A percentile compares a stretch with the other conserved stretches of the same genome.
phyloP scores from a whole-genome alignment of 2,113 vertebrate species.

The Cheirogaleus medius region DNA sequence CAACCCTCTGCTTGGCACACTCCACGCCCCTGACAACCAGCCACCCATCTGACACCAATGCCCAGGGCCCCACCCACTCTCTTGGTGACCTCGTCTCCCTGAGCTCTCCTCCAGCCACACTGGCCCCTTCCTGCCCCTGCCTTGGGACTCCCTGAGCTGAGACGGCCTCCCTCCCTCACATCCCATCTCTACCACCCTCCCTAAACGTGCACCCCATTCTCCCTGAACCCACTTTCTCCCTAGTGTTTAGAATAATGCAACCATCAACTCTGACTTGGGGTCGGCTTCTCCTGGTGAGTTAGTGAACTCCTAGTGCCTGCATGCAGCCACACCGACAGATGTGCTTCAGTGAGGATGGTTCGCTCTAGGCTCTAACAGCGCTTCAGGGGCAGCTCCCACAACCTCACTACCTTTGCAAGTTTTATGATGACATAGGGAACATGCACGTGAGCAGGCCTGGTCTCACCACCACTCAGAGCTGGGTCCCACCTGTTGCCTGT shows the following conservation, averaged over 20 bases:
- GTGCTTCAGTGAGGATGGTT: too few species aligned
- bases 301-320: not conserved
- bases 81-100: not conserved
- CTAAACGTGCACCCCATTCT: fast-evolving
- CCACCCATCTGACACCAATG: fast-evolving
- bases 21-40: not conserved
- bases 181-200: too few species aligned
- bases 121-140: too few species aligned
- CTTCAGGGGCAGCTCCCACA: not conserved
- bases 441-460: not conserved
- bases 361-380: not conserved
- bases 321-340: too few species aligned
- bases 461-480: not conserved
- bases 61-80: not conserved
- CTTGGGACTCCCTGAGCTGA: not conserved
- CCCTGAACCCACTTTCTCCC: too few species aligned
- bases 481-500: not conserved
- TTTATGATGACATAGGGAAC: too few species aligned
- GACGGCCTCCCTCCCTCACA: fast-evolving
- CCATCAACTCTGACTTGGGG: too few species aligned
- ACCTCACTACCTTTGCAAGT: not conserved
- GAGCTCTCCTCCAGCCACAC: not conserved
- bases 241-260: fast-evolving
- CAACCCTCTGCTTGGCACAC: not conserved
- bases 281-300: not conserved